Evolutionary conservation across 2,888 invertebrate genomes (phyloP).

Genomic region (Bombylius major): DNA sequence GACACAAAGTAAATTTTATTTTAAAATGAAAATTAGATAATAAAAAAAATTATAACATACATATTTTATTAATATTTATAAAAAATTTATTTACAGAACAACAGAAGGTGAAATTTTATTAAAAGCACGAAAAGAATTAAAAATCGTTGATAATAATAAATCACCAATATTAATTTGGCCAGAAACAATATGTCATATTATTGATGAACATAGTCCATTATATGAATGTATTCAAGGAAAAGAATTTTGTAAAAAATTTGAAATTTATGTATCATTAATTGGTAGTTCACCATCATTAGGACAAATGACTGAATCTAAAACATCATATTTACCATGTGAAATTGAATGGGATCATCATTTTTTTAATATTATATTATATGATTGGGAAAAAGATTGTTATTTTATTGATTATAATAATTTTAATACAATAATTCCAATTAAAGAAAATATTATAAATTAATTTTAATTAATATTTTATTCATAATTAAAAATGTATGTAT

Average conservation of each 20-base stretch:
- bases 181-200: conserved; percentile 70
- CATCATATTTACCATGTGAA: conserved; percentile 68
- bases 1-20: conserved; percentile 28
- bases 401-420: conserved; percentile 32
- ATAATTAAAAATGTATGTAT: neutral
- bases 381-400: conserved; percentile 45
- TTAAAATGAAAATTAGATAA: neutral
- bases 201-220: conserved; percentile 65
- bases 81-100: conserved; percentile 29
- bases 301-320: conserved; percentile 55
- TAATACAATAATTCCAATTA: conserved; percentile 29
- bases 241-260: conserved; percentile 64
- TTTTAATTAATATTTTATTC: neutral
- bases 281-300: conserved; percentile 70
- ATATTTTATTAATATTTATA: conserved; percentile 21
- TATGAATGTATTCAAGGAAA: conserved; percentile 58
- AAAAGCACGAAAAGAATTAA: conserved; percentile 58
- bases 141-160: conserved; percentile 46
- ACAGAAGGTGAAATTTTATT: conserved; percentile 59
- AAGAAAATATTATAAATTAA: conserved; percentile 9
- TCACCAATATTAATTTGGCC: conserved; percentile 76
- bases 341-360: conserved; percentile 77
- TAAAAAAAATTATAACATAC: conserved; percentile 17
- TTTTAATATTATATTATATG: conserved; percentile 50
- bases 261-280: conserved; percentile 69